Conservation (phyloP, 2,113 vertebrate genomes). For the Pseudopipra pipra region DNA sequence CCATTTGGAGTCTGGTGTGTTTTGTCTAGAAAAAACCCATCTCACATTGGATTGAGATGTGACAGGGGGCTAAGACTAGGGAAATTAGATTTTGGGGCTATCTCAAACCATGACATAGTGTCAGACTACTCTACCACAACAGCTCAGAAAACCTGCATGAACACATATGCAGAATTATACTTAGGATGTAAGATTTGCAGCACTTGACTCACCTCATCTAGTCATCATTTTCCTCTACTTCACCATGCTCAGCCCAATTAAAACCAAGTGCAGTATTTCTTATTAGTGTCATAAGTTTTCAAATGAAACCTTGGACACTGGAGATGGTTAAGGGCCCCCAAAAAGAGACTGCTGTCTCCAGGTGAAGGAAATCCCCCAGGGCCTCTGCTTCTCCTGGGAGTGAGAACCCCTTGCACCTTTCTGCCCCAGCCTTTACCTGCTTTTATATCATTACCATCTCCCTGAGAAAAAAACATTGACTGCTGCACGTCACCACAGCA, state of each 20-base stretch:
- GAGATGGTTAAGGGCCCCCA: neutral
- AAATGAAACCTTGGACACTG: neutral
- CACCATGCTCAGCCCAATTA: neutral
- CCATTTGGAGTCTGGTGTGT: too few species aligned
- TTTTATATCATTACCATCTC: neutral
- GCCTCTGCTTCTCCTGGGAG: neutral
- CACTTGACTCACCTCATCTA: neutral
- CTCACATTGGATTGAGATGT: too few species aligned
- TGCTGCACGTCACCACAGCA: neutral
- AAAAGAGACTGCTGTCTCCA: neutral
- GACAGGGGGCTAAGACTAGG: too few species aligned
- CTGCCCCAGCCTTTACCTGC: neutral
- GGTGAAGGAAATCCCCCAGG: neutral
- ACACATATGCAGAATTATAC: neutral
- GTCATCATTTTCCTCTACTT: neutral
- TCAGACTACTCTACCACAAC: neutral
- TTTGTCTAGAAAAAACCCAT: too few species aligned
- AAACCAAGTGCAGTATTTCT: neutral
- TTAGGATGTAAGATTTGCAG: neutral
- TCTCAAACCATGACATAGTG: too few species aligned
- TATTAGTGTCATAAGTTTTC: neutral
- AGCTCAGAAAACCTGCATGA: neutral
- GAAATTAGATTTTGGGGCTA: too few species aligned
- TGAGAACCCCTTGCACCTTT: neutral
- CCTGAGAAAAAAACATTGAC: neutral